Percentiles rank a stretch among this genome's conserved stretches.
These are phyloP conservation scores for Dioctria linearis DNA, from an alignment of 2,888 invertebrate species.

Conservation along the genomic window DNA sequence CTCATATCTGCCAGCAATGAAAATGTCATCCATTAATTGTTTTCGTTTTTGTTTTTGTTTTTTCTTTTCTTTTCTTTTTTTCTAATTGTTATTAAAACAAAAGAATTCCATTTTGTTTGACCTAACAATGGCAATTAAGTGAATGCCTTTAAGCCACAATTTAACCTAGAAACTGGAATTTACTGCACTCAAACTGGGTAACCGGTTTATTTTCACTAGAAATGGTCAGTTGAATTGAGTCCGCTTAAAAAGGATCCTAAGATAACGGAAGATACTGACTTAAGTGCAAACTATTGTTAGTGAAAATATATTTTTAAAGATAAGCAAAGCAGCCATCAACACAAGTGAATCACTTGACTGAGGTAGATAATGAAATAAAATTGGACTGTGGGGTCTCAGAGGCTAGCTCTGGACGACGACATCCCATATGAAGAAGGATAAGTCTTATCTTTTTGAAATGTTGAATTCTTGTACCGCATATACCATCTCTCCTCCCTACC, in stretches of 20 bases:
- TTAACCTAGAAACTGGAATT: no score
- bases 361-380: not conserved
- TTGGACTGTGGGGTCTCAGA: not conserved
- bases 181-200: not conserved
- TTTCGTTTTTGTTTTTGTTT: no score
- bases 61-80: no score
- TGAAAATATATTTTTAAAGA: conserved; percentile 12
- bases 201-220: not conserved
- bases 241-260: conserved; percentile 20
- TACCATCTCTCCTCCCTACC: not conserved
- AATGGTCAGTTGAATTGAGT: conserved; percentile 6
- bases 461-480: not conserved
- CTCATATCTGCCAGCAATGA: no score
- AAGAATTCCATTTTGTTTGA: no score
- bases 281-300: conserved; percentile 50
- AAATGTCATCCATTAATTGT: no score
- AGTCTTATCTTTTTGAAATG: not conserved
- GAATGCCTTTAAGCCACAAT: no score
- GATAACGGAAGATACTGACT: conserved; percentile 45
- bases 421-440: not conserved
- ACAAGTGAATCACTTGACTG: not conserved
- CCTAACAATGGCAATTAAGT: no score
- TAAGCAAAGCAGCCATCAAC: not conserved
- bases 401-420: no score
- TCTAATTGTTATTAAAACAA: no score